A percentile compares a stretch with the other conserved stretches of the same genome.
phyloP scores from a whole-genome alignment of 1,140 invertebrate species.

The Halesus radiatus region DNA sequence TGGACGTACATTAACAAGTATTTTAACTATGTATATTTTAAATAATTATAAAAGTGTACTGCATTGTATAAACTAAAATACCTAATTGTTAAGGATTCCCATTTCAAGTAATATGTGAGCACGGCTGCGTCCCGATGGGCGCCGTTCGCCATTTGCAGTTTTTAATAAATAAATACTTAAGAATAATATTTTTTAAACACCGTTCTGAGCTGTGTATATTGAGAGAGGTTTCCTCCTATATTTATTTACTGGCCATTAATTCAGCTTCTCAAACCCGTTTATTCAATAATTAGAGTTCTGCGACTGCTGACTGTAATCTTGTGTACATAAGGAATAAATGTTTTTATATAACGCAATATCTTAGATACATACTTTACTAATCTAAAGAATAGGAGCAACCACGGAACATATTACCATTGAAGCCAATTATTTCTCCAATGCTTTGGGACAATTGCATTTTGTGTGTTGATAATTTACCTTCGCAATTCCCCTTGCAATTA shows the following conservation, averaged over 20 bases:
- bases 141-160: neutral
- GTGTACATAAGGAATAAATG: conserved; percentile 53
- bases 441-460: conserved; percentile 34
- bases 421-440: conserved; percentile 46
- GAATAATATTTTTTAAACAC: conserved; percentile 52
- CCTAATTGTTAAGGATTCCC: neutral
- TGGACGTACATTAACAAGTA: conserved; percentile 43
- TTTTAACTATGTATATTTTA: conserved; percentile 54
- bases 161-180: conserved; percentile 23
- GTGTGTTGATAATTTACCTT: neutral
- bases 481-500: too few species aligned
- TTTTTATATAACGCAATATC: conserved; percentile 57
- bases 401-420: conserved; percentile 55
- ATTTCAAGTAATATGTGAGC: conserved; percentile 3
- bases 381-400: conserved; percentile 51
- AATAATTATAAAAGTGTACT: conserved; percentile 38
- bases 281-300: conserved; percentile 34
- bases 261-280: conserved; percentile 26
- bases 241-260: conserved; percentile 51
- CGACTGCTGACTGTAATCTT: conserved; percentile 50
- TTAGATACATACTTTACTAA: conserved; percentile 55
- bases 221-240: conserved; percentile 53
- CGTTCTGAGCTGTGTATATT: conserved; percentile 29
- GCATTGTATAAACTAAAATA: conserved; percentile 37
- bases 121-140: neutral